Base-by-base conservation (phyloP, 2,888 invertebrate genomes). In the Achlya flavicornis region DNA sequence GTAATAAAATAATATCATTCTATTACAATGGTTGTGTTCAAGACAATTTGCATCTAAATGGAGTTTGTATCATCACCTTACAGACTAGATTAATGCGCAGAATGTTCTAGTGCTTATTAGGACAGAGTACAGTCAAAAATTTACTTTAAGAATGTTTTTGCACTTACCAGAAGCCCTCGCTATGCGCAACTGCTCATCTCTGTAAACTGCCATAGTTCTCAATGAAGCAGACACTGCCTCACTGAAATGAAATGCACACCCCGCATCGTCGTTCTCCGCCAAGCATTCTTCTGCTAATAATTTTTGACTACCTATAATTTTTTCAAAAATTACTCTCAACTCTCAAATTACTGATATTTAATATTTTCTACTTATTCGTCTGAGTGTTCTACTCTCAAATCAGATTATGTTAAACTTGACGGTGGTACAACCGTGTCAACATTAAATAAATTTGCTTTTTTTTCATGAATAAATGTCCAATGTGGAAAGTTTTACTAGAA, bases 111-210 rank as follows among this genome's bases (percentile, higher is more conserved):
- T 26, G 26, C 26, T 26, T 26, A 26, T 26, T 26, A 26, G 26
- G 26, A n/a, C n/a, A 26, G 26, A 26, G 26, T 26, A 26, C 26
- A 26, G 26, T 26, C 26, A 26, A 26, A 26, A 26, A 26, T 26
- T 26, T 26, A 26, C 26, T 26, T n/a, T 2, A 26, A 26, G 26
- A 26, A 26, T 26, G 26, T 26, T 26, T n/a, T 53, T 53, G 19
- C 19, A 19, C 74, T 68, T 76, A 92, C 93, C 85, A 59, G 80
- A 67, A 46, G 75, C 69, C 68, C 83, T 84, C 3, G 89, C n/a
- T n/a, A n/a, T n/a, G n/a, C n/a, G n/a, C n/a, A n/a, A 71, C 71
- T 93, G 93, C 57, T 94, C 93, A 62, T 92, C 89, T 76, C 94
- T 85, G 62, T 93, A 94, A 0, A 88, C 80, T n/a, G 92, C 89